Evolutionary conservation across 2,888 invertebrate species (phyloP).

Genomic region (Epicampocera succincta): DNA sequence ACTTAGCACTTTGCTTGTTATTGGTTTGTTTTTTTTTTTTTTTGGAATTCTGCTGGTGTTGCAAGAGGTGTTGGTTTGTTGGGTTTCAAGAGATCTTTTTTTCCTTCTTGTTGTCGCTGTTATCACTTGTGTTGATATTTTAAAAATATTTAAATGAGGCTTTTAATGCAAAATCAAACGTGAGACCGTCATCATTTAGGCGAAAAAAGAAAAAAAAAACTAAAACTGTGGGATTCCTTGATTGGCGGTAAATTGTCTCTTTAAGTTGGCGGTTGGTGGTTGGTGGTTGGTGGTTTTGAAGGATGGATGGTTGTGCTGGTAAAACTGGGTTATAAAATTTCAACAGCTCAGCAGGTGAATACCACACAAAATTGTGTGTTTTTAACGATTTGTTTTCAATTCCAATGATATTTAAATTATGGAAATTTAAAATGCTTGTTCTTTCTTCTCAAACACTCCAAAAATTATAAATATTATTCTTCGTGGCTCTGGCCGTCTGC

Average conservation of each 20-base stretch:
- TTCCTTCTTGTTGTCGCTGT: slow-evolving; percentile 16
- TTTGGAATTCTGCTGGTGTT: slow-evolving; percentile 11
- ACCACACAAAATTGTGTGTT: slow-evolving; percentile 27
- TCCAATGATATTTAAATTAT: slow-evolving; percentile 17
- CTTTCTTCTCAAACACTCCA: slow-evolving; percentile 11
- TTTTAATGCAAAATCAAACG: slow-evolving; percentile 55
- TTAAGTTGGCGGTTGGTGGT: background rate
- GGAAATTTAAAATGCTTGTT: slow-evolving; percentile 11
- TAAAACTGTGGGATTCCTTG: slow-evolving; percentile 17
- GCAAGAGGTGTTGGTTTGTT: slow-evolving; percentile 42
- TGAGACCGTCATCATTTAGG: slow-evolving; percentile 19
- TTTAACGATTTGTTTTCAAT: background rate
- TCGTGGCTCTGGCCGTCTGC: slow-evolving; percentile 29
- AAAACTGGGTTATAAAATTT: slow-evolving; percentile 33
- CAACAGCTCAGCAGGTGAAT: slow-evolving; percentile 69
- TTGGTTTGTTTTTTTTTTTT: slow-evolving; percentile 16
- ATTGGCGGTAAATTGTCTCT: slow-evolving; percentile 57
- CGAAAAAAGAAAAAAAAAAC: too few relatives aligned
- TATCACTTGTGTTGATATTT: slow-evolving; percentile 57
- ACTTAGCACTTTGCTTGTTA: slow-evolving; percentile 20
- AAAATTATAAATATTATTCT: slow-evolving; percentile 38
- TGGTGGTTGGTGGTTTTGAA: too few relatives aligned
- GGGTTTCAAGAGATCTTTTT: background rate
- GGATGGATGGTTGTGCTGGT: slow-evolving; percentile 10
- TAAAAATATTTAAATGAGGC: slow-evolving; percentile 58